Conservation (phyloP, 1,140 invertebrate genomes). For the Heliconius hermathena region DNA sequence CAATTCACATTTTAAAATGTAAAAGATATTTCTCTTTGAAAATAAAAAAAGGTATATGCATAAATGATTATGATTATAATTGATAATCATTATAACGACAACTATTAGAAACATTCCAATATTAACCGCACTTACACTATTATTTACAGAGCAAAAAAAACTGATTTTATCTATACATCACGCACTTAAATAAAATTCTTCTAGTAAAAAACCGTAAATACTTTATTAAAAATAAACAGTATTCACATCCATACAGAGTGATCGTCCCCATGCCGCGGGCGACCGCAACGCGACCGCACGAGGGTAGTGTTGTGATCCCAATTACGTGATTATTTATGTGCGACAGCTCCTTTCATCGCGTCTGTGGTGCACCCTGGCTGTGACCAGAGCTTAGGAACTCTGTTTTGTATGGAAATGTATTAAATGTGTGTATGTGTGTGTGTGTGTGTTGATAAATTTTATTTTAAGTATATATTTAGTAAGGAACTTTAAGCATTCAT, state of each 20-base stretch:
- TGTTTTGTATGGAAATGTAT: background rate
- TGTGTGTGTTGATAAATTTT: background rate
- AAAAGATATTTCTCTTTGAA: no score
- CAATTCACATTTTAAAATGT: no score
- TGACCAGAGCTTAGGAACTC: conserved; percentile 6
- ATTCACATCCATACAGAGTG: conserved; percentile 36
- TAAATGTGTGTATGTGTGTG: background rate
- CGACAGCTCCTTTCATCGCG: conserved; percentile 53
- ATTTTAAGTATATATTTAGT: no score
- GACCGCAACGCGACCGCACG: conserved; percentile 26
- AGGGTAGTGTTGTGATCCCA: conserved; percentile 64
- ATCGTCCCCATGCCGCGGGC: background rate
- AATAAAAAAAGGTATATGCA: no score
- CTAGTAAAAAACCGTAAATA: background rate
- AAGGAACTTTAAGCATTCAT: no score
- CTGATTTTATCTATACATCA: no score
- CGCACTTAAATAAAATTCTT: no score
- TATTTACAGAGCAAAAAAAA: no score
- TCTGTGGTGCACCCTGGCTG: conserved; percentile 48
- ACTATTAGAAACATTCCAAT: no score
- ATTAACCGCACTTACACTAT: no score
- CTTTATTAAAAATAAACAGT: background rate
- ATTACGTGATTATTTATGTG: conserved; percentile 76
- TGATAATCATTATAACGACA: no score
- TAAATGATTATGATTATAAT: no score